Evolutionary conservation across 2,113 vertebrate genomes (phyloP).

Genomic region (Rhipidura dahli): DNA sequence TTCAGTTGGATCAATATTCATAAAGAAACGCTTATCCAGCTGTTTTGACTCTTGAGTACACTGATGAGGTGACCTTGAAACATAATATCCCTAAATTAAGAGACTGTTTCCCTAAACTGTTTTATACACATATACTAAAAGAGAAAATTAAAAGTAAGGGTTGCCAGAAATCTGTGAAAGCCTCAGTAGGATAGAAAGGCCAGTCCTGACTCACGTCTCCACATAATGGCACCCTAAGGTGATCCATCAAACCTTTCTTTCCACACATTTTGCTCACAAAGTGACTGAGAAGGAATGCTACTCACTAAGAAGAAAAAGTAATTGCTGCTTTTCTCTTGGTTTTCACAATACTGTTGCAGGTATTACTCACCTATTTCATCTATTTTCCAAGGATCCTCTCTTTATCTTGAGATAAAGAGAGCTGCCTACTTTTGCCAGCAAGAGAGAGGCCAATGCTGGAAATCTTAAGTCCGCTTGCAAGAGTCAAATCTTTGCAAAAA

Average conservation of each 20-base stretch:
- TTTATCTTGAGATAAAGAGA: not conserved
- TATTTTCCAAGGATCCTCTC: not conserved
- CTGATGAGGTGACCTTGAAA: not conserved
- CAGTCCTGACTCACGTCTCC: not conserved
- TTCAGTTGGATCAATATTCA: not conserved
- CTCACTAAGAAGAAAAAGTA: not conserved
- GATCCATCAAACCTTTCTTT: not conserved
- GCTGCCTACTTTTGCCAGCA: not conserved
- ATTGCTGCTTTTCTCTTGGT: not conserved
- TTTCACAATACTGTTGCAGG: not conserved
- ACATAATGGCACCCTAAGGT: not conserved
- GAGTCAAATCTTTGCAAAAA: not conserved
- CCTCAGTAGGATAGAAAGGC: fast-evolving
- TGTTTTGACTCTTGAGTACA: not conserved
- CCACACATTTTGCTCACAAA: not conserved
- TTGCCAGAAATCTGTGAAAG: not conserved
- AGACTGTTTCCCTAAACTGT: not conserved
- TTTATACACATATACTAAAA: not conserved
- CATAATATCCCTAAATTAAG: not conserved
- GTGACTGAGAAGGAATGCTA: not conserved
- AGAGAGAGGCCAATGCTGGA: not conserved
- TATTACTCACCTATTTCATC: not conserved
- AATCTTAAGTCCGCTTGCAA: not conserved
- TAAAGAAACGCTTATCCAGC: not conserved
- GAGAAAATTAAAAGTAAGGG: not conserved